Evolutionary conservation across 2,888 invertebrate species (phyloP), one percentile per base, ranked within the genome.

Genomic region (Sinohyriopsis cumingii): DNA sequence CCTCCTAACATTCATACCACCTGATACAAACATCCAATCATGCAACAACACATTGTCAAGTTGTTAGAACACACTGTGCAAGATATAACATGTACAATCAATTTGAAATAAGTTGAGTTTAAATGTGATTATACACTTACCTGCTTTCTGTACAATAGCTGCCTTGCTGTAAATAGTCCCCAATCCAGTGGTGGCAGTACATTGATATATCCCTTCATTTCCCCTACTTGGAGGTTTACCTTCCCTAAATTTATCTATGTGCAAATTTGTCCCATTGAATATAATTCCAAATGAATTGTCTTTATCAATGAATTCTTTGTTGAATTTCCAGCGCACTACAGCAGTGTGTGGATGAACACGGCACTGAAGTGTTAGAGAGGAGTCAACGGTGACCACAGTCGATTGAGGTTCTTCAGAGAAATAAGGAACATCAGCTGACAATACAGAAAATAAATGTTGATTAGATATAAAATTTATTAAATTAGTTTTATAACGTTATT

Each of bases 121-220:
- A 15, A 45, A 45, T 45, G 12, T 45, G 15, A 45, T 15, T 45
- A 45, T 45, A 20, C 22, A 56, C 72, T 63, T 60, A 82, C 82
- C 82, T 80, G 82, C 77, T 80, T 78, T 79, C n/a, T 77, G 76
- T 55, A 82, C 70, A 65, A 72, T 74, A 20, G 77, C 80, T 55
- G 72, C 76, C 59, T 68, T 66, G 68, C 82, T 82, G 24, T 78
- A 63, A 12, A 82, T 68, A 15, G 74, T 73, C 57, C 82, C 82
- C 7, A 68, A 59, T 54, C 61, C 54, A 61, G 72, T 80, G 53
- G 71, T 67, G 5, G 79, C 82, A 63, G 78, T 67, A 73, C 82
- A 82, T 71, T 80, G 78, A 73, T 78, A 80, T 55, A 71, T 71
- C 9, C 69, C 72, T 33, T 73, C 73, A n/a, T 75, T 75, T 19